Base-by-base conservation (phyloP, 1,140 invertebrate genomes). In the Myzus persicae region DNA sequence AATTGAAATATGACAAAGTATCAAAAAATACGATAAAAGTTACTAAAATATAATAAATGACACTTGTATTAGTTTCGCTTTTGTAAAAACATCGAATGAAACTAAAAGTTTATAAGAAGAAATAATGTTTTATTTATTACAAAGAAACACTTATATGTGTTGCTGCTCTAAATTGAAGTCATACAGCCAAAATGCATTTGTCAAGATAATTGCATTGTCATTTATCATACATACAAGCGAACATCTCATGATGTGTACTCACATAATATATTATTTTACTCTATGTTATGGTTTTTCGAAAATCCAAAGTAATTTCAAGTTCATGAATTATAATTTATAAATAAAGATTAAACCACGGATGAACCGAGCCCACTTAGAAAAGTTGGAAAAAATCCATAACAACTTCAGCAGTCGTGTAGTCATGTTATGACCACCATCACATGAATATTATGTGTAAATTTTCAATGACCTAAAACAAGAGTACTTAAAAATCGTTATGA, bases 401-500 rank as follows among this genome's bases (percentile, higher is more conserved):
- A n/a, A 89, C 54, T 89, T 89, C 48, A 24, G 6, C 24, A 22
- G 46, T n/a, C 46, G 36, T 40, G 40, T 42, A 84, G 36, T 7
- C 11, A 44, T 42, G 38, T 40, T 42, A 31, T 85, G 26, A 85
- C 40, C 26, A 85, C 40, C 40, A 40, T 40, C 26, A 44, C 22
- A 89, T 51, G 87, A 89, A 38, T 44, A 40, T 42, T 38, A 36
- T 20, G 44, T 36, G 87, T 38, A 89, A 36, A 89, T 24, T 38
- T 51, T 6, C 36, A 89, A 48, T 40, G 46, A 89, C n/a, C 87
- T 46, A 51, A 89, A 89, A 89, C 46, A 51, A 48, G 46, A 51
- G 51, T 38, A 89, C 87, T 89, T 90, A 59, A 90, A 90, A 90
- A 90, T 40, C 24, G 36, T 90, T 90, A 59, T 59, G 88, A 90